Base-by-base conservation (phyloP, 2,888 invertebrate species). In the Fissipunctia ypsillon region DNA sequence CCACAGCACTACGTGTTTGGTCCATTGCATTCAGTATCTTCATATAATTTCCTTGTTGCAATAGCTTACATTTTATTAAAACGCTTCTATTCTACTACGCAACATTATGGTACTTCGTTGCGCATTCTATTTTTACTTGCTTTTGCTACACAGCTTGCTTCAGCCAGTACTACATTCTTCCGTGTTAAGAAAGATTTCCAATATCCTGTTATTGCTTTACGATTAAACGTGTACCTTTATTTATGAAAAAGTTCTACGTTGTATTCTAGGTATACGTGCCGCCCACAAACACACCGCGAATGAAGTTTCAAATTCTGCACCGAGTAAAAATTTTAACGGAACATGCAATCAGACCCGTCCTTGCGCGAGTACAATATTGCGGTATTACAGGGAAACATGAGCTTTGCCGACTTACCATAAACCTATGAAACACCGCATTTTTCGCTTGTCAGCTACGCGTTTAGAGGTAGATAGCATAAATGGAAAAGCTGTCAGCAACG, bases 271-370 rank as follows among this genome's bases (percentile, higher is more conserved):
- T 52, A 25, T 10, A 64, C 52, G 19, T 59, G 56, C 63, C 59
- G 48, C 35, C 48, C 28, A 54, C 64, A 63, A 41, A 6, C 19
- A 60, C 28, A n/a, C 10, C n/a, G 22, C 65, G 31, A 78, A 64
- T 48, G 28, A 31, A 69, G 77, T 82, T 69, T 69, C 54, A 69
- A 69, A 69, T 81, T 76, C 61, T 76, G 66, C 70, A 67, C 16
- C 7, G 25, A 66, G 41, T 61, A 52, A 76, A 75, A 66, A 28
- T 52, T 64, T 66, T 41, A 45, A 61, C 56, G 4, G 6, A 59
- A 77, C 66, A 82, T 82, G 79, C 79, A 70, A 79, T 69, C 50
- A 52, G n/a, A 50, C 31, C 19, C 31, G 79, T 65, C 68, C 60
- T 69, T 79, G 56, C 50, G 35, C 57, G 9, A n/a, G 35, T 70